Evolutionary conservation across 2,113 vertebrate genomes (phyloP), one percentile per base, ranked within the genome.

Genomic region (Herpetotheres cachinnans): DNA sequence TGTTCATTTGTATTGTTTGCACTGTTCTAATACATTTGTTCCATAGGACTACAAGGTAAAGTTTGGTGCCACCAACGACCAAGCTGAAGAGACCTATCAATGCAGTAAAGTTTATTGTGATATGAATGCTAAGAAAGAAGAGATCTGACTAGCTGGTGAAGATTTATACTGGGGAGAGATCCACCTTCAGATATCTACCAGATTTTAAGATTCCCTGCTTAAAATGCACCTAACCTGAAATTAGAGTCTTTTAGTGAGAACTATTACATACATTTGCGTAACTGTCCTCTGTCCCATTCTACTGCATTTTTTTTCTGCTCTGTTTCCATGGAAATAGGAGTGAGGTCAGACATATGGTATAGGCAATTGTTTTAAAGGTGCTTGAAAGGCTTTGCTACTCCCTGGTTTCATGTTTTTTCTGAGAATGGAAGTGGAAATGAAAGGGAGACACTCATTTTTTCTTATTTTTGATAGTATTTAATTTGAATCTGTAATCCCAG

Each of bases 291-390:
- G 46, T 74, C 85, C 59, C 71, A 56, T 82, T 61, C 44, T 66
- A 49, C 29, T 72, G n/a, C 24, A 22, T 52, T 56, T 82, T 67
- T 80, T 91, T 65, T 66, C 21, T 88, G 3, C 27, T 80, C 42
- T 77, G 71, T 97, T 96, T 93, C 88, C 59, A 71, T 96, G 88
- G 90, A 92, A 93, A 94, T 86, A 19, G 18, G 24, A 92, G 24
- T 66, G 55, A 83, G 82, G 79, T 88, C 88, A 95, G 24, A 50
- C 24, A 63, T 67, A 72, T 11, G 8, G 66, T 76, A 88, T 14
- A 77, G 25, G 16, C 38, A 88, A 78, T 96, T 73, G 79, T 95
- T 96, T 91, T 81, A 70, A 86, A 85, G 36, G 46, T 82, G 25
- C 12, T 69, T 87, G 36, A 94, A 96, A 87, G 44, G 15, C 19